Percentiles rank a stretch among this genome's conserved stretches.
Conservation (phyloP, 2,113 vertebrate species). For the Maccullochella peelii region DNA sequence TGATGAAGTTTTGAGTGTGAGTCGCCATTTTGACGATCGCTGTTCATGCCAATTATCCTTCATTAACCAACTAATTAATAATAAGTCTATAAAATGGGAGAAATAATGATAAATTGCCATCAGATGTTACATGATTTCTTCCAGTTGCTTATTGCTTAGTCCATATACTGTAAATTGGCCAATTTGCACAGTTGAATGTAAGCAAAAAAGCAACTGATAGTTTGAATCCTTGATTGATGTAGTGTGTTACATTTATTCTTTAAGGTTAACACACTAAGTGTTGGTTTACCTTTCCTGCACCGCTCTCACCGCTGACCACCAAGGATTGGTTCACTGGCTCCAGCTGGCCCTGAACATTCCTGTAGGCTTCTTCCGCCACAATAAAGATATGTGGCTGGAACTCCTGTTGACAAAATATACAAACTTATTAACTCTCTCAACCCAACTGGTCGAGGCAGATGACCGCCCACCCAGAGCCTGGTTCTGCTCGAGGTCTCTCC, state of each 20-base stretch:
- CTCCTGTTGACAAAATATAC: constrained; percentile 82
- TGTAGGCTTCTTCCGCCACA: constrained; percentile 94
- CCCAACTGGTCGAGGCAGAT: too few species aligned
- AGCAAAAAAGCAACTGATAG: neutral
- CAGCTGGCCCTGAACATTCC: constrained; percentile 90
- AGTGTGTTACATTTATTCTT: neutral
- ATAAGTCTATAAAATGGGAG: neutral
- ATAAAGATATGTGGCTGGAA: constrained; percentile 95
- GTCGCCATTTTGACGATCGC: too few species aligned
- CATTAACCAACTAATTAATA: neutral
- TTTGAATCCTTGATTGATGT: neutral
- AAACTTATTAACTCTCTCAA: too few species aligned
- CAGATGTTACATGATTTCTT: neutral
- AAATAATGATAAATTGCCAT: neutral
- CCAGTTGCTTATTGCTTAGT: neutral
- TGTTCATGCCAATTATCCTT: neutral
- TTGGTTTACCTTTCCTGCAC: constrained; percentile 93
- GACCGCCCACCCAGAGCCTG: too few species aligned
- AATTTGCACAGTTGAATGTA: neutral
- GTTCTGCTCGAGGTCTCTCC: too few species aligned
- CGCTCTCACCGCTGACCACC: constrained; percentile 97
- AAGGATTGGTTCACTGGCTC: constrained; percentile 93
- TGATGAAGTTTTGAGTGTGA: too few species aligned
- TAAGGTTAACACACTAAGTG: neutral
- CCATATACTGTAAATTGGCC: constrained; percentile 7